phyloP scores from a whole-genome alignment of 2,797 vertebrate species.

The Galago senegalensis region DNA sequence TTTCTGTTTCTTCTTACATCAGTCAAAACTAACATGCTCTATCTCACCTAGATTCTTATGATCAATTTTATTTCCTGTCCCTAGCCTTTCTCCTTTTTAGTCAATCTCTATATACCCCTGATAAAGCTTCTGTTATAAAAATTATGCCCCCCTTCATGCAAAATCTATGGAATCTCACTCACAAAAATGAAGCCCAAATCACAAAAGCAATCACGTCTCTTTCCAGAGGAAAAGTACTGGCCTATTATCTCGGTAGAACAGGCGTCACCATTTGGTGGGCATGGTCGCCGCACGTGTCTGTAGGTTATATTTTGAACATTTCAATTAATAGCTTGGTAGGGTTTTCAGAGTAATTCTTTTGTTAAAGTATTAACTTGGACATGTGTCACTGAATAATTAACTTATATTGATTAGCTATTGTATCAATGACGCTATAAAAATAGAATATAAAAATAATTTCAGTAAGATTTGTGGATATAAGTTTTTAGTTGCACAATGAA shows the following conservation, averaged over 20 bases:
- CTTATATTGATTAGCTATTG: background rate
- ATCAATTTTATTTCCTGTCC: background rate
- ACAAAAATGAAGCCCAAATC: conserved; percentile 42
- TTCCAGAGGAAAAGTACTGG: background rate
- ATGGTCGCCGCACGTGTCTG: background rate
- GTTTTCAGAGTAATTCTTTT: background rate
- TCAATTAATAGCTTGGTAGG: background rate
- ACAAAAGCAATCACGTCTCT: conserved; percentile 50
- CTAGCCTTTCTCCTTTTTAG: background rate
- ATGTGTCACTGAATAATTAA: background rate
- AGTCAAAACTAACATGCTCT: background rate
- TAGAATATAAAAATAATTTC: background rate
- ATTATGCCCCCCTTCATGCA: conserved; percentile 44
- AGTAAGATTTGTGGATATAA: background rate
- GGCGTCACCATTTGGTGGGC: background rate
- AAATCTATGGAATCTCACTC: background rate
- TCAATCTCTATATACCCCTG: background rate
- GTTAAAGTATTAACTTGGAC: background rate
- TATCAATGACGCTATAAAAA: background rate
- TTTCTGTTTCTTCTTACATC: background rate
- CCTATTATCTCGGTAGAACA: background rate
- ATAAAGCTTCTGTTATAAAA: conserved; percentile 48
- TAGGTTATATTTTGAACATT: background rate
- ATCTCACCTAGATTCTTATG: background rate
- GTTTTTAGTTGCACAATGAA: conserved; percentile 12